Conservation (phyloP, 2,797 vertebrate species). For the Hoplostethus mediterraneus region DNA sequence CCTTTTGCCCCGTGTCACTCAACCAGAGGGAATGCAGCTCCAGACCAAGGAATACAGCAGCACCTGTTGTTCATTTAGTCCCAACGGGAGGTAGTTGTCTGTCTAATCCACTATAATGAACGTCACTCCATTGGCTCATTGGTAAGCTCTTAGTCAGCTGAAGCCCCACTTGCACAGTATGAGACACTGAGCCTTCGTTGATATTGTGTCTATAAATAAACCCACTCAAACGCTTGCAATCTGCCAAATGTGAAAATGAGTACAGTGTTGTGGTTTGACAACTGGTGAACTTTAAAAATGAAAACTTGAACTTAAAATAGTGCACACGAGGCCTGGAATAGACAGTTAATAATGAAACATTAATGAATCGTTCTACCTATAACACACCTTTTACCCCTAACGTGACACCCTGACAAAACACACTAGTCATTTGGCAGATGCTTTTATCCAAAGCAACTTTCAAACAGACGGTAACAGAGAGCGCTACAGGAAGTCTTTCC, state of each 20-base stretch:
- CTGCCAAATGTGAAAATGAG: neutral
- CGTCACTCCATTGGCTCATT: constrained; percentile 21
- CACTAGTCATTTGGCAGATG: no score
- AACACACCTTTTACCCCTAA: no score
- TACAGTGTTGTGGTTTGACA: neutral
- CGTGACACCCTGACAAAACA: no score
- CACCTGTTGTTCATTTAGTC: neutral
- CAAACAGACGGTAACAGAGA: no score
- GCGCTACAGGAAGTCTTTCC: no score
- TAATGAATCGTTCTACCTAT: no score
- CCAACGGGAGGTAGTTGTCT: constrained; percentile 10
- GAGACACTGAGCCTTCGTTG: neutral
- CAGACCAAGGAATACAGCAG: neutral
- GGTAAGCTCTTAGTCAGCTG: constrained; percentile 6
- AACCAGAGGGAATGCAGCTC: neutral
- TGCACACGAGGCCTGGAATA: no score
- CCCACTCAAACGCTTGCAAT: neutral
- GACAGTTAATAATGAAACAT: no score
- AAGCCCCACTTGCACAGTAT: neutral
- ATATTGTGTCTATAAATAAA: constrained; percentile 20
- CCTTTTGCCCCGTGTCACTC: no score
- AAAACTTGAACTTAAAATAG: neutral
- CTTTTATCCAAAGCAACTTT: no score
- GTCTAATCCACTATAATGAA: constrained; percentile 3
- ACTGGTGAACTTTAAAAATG: neutral